These are phyloP conservation scores for Phylloscopus trochilus DNA, from an alignment of 2,113 vertebrate species.

Conservation along the genomic window DNA sequence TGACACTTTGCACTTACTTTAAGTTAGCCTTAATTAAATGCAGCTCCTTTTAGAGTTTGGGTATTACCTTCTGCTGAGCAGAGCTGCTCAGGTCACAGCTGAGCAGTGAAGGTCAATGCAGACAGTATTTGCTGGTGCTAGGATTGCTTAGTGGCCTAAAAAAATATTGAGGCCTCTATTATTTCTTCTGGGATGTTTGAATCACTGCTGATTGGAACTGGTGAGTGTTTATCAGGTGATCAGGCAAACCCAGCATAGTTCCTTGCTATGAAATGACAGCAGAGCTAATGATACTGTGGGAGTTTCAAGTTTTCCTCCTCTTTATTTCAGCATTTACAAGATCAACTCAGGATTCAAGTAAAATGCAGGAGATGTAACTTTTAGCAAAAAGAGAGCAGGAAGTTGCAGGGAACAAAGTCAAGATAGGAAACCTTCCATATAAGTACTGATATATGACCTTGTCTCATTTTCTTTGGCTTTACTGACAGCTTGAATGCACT, in stretches of 20 bases:
- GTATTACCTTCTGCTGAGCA: neutral
- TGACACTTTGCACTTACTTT: neutral
- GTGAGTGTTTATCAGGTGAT: neutral
- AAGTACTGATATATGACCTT: neutral
- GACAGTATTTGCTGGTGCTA: neutral
- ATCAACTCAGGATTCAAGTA: neutral
- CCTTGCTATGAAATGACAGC: neutral
- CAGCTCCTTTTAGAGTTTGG: neutral
- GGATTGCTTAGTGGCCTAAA: neutral
- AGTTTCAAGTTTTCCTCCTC: neutral
- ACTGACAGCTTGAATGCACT: neutral
- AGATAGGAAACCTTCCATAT: neutral
- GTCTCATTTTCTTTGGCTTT: conserved; percentile 24
- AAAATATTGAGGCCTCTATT: neutral
- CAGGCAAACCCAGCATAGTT: neutral
- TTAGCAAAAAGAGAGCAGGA: neutral
- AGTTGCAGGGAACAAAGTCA: neutral
- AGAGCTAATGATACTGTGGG: neutral
- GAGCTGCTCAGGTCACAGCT: neutral
- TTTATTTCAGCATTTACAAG: neutral
- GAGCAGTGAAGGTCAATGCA: neutral
- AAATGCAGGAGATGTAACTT: neutral
- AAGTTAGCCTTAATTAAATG: neutral
- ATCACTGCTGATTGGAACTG: neutral
- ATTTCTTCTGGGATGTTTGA: neutral